Evolutionary conservation across 2,797 vertebrate genomes (phyloP).

Genomic region (Hydrophis major): DNA sequence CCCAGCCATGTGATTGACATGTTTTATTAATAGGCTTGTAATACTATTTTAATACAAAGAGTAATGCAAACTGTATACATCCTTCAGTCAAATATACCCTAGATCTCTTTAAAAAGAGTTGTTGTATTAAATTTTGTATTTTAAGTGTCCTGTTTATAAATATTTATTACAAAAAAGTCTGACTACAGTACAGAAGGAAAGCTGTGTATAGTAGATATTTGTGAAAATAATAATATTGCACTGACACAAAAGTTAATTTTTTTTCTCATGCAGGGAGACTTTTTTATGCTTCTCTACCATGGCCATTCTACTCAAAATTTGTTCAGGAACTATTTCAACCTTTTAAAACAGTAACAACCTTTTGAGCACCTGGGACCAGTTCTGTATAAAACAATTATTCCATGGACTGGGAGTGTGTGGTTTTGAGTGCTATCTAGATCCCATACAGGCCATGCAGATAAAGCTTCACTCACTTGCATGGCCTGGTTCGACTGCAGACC

Average conservation of each 20-base stretch:
- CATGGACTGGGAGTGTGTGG: background rate
- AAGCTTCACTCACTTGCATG: background rate
- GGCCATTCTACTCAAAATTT: background rate
- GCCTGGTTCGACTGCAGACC: background rate
- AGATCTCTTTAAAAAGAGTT: conserved; percentile 14
- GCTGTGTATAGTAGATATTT: background rate
- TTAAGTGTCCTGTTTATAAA: background rate
- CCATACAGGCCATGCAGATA: background rate
- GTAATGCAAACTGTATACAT: conserved; percentile 33
- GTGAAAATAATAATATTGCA: background rate
- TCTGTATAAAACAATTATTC: background rate
- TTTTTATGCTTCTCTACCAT: background rate
- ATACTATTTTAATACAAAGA: conserved; percentile 39
- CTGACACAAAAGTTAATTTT: background rate
- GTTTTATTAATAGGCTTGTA: conserved; percentile 23
- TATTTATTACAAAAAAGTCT: conserved; percentile 3
- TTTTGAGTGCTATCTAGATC: background rate
- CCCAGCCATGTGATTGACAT: background rate
- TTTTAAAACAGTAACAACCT: background rate
- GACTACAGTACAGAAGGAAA: background rate
- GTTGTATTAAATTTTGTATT: conserved; percentile 26
- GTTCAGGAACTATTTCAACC: background rate
- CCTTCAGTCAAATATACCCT: conserved; percentile 15
- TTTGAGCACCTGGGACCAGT: background rate
- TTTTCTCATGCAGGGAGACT: background rate